Conservation (phyloP, 2,113 vertebrate species). For the Hirundichthys speculiger region DNA sequence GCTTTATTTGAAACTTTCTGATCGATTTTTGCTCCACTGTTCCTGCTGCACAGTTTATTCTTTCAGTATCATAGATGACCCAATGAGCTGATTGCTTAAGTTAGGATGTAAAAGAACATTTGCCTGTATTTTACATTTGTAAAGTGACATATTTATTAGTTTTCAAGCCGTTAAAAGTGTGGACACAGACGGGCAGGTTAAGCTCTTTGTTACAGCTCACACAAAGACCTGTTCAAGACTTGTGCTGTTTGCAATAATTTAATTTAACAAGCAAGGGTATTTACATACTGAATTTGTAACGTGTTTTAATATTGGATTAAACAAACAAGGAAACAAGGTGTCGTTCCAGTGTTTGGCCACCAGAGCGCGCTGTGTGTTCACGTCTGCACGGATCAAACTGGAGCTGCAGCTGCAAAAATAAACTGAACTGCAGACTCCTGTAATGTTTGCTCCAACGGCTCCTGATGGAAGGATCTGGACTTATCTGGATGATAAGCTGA, state of each 20-base stretch:
- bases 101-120: constrained; percentile 36
- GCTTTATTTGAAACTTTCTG: constrained; percentile 14
- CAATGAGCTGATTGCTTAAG: constrained; percentile 34
- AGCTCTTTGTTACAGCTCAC: constrained; percentile 40
- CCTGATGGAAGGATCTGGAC: too few species aligned
- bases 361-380: constrained; percentile 62
- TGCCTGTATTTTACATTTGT: constrained; percentile 64
- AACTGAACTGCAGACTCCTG: too few species aligned
- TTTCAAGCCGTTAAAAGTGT: constrained; percentile 34
- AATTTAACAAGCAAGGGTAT: constrained; percentile 69
- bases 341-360: constrained; percentile 41
- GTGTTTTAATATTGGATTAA: constrained; percentile 75
- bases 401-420: neutral
- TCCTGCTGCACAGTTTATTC: constrained; percentile 15
- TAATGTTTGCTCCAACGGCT: too few species aligned
- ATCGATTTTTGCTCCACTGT: constrained; percentile 24
- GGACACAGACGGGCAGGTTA: constrained; percentile 34
- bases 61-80: constrained; percentile 40
- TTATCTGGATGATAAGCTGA: too few species aligned
- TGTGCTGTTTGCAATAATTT: constrained; percentile 61
- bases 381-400: neutral
- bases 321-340: constrained; percentile 21
- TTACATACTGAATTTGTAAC: constrained; percentile 74
- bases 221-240: constrained; percentile 39
- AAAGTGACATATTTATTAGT: constrained; percentile 73